These are phyloP conservation scores for Acrossocheilus wenchowensis DNA, from an alignment of 2,797 vertebrate genomes.

Conservation along the genomic window DNA sequence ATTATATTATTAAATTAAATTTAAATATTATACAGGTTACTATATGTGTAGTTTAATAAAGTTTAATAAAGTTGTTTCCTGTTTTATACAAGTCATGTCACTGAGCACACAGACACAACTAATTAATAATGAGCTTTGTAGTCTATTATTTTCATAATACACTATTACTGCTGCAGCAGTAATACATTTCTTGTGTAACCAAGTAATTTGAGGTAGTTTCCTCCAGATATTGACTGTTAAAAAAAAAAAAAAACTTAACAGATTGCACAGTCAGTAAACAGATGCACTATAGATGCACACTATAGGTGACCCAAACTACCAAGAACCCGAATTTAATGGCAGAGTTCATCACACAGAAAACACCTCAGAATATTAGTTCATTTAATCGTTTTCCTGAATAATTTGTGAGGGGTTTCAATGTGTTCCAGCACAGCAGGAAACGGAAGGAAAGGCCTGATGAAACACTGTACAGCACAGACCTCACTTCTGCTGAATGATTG, in stretches of 20 bases:
- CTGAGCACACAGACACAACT: background rate
- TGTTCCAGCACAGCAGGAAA: constrained; percentile 5
- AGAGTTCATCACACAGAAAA: background rate
- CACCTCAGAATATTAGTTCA: background rate
- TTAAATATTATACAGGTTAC: background rate
- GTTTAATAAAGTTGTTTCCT: background rate
- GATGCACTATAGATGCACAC: background rate
- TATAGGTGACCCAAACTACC: background rate
- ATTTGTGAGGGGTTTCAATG: background rate
- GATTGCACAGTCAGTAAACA: background rate
- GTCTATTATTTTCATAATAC: background rate
- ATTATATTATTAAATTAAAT: too few relatives aligned
- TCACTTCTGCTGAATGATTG: constrained; percentile 28
- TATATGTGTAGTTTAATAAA: background rate
- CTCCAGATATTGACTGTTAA: background rate
- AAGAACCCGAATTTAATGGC: background rate
- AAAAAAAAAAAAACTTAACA: background rate
- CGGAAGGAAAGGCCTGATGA: background rate
- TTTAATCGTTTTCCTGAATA: background rate
- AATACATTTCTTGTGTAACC: background rate
- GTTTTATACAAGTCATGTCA: background rate
- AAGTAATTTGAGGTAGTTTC: too few relatives aligned
- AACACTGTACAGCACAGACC: constrained; percentile 11
- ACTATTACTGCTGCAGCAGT: background rate
- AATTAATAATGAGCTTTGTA: background rate